Evolutionary conservation across 2,888 invertebrate genomes (phyloP).

Genomic region (Drosophila lacicola): DNA sequence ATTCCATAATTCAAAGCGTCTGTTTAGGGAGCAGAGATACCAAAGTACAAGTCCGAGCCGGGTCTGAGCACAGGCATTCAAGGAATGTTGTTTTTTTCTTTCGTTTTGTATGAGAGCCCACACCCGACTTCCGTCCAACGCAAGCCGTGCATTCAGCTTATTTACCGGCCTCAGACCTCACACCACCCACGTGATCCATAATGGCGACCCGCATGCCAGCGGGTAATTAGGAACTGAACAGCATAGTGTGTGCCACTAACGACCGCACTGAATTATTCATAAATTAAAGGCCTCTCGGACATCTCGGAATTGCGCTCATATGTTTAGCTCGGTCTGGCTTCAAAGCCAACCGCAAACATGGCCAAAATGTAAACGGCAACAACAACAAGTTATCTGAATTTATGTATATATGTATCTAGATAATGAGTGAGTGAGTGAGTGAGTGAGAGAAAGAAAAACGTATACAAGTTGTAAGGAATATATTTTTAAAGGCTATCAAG

Average conservation of each 20-base stretch:
- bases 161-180: constrained; percentile 33
- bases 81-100: constrained; percentile 29
- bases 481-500: constrained; percentile 8
- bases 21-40: constrained; percentile 11
- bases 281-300: constrained; percentile 48
- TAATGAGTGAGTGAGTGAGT: constrained; percentile 1
- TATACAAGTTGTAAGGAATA: constrained; percentile 13
- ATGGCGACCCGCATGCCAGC: constrained; percentile 28
- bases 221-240: constrained; percentile 64
- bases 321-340: constrained; percentile 27
- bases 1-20: constrained; percentile 25
- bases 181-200: not conserved
- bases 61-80: constrained; percentile 15
- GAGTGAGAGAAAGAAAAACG: not conserved
- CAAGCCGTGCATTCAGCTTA: constrained; percentile 30
- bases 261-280: constrained; percentile 72
- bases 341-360: constrained; percentile 65
- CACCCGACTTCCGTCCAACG: constrained; percentile 8
- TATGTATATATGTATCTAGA: constrained; percentile 5
- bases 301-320: constrained; percentile 17
- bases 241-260: constrained; percentile 55
- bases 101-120: not conserved
- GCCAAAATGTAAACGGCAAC: constrained; percentile 60
- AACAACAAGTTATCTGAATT: constrained; percentile 6
- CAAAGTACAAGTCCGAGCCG: not conserved